Evolutionary conservation across 2,888 invertebrate species (phyloP), one percentile per base, ranked within the genome.

Genomic region (Polylopha cassiicola): DNA sequence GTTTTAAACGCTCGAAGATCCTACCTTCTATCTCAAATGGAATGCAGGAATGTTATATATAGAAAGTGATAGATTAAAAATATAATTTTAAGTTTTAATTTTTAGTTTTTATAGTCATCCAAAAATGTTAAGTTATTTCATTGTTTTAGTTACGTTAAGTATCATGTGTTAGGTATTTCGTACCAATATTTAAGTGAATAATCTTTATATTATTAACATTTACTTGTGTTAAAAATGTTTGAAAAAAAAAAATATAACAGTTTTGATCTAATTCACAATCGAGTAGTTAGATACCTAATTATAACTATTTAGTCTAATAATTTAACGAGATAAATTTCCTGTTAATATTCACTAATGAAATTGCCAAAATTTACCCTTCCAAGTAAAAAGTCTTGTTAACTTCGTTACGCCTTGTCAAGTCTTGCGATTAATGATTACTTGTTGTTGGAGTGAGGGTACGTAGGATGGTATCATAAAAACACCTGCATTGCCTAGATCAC

Each of bases 321-420:
- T 70, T 73, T 66, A 61, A 59, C 53, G 60, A 62, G 56, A 39
- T 58, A 67, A 63, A 58, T 72, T 68, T 75, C 73, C 56, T 73
- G 62, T 71, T 72, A 57, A 48, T 53, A 55, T 52, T 58, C 53
- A 53, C 56, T 54, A 53, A 57, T 61, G 58, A 58, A 59, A 72
- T 77, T 76, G 82, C 82, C 82, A 81, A 84, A 81, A 61, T 61
- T 60, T 61, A 63, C 64, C 69, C 73, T 81, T 78, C 72, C 73
- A 73, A 56, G 46, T 48, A 53, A 50, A 58, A 54, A 46, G 65
- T 68, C 69, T 76, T 72, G 63, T 73, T 76, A 65, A 64, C 53
- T 69, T 64, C 73, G 71, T 75, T 76, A 73, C 59, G 65, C 56
- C 49, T 46, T 60, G 57, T 63, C 52, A 60, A 62, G 21, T 36